Evolutionary conservation across 2,888 invertebrate genomes (phyloP).

Genomic region (Onchidella celtica): DNA sequence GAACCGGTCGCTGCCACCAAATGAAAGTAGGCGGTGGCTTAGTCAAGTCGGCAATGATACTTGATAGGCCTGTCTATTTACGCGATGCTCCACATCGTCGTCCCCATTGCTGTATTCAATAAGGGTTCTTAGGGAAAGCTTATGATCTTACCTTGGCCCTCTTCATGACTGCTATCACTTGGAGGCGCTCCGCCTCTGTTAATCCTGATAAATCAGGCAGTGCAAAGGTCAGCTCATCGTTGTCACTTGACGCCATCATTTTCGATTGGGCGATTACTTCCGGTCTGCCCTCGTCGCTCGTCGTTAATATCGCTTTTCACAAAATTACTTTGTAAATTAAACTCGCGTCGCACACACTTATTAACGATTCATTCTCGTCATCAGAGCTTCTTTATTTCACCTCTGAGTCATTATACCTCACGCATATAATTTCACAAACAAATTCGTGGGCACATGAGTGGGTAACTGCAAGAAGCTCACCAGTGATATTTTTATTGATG

Average conservation of each 20-base stretch:
- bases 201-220: conserved; percentile 73
- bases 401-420: no score
- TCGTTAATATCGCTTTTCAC: no score
- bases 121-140: neutral
- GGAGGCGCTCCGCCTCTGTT: conserved; percentile 72
- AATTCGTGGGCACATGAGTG: no score
- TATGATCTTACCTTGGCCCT: conserved; percentile 69
- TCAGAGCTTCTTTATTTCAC: no score
- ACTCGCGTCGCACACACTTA: no score
- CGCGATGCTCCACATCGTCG: neutral
- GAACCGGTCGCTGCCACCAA: no score
- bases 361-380: no score
- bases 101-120: neutral
- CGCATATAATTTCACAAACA: no score
- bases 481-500: no score
- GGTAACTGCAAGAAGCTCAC: no score
- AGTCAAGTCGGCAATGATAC: neutral
- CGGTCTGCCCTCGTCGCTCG: neutral
- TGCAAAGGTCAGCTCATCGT: conserved; percentile 51
- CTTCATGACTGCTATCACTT: conserved; percentile 75
- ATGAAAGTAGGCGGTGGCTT: conserved; percentile 16
- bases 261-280: conserved; percentile 21
- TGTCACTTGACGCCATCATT: conserved; percentile 51
- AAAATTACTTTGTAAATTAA: no score
- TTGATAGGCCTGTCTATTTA: neutral